Evolutionary conservation across 2,888 invertebrate species (phyloP).

Genomic region (Rotaria socialis): DNA sequence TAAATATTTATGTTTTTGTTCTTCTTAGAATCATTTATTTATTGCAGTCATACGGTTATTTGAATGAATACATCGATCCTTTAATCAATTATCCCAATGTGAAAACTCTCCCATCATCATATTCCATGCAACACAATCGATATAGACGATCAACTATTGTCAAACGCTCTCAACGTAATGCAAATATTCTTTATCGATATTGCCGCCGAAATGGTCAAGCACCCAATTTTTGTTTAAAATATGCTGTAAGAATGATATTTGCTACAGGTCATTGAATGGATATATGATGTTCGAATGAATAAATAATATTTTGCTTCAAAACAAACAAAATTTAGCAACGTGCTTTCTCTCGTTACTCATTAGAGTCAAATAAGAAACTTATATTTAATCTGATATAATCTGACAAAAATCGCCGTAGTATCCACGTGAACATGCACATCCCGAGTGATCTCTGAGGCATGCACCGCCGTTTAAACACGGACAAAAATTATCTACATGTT

Average conservation of each 20-base stretch:
- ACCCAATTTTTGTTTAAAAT: slow-evolving; percentile 20
- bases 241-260: slow-evolving; percentile 28
- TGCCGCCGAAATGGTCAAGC: slow-evolving; percentile 15
- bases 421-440: background rate
- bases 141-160: background rate
- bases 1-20: background rate
- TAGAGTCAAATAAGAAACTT: background rate
- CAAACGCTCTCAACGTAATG: slow-evolving; percentile 23
- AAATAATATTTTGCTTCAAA: background rate
- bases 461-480: background rate
- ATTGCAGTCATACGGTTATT: background rate
- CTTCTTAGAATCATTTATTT: background rate
- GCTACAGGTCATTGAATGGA: slow-evolving; percentile 19
- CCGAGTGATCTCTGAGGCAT: background rate
- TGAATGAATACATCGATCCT: background rate
- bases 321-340: background rate
- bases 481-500: background rate
- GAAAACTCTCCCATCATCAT: background rate
- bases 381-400: background rate
- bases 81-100: background rate
- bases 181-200: slow-evolving; percentile 33
- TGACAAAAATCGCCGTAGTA: background rate
- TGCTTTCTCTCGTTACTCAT: background rate
- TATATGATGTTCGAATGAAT: background rate
- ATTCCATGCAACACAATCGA: background rate